These are phyloP conservation scores for Loripinus fragilis DNA, from an alignment of 2,888 invertebrate genomes.

Conservation along the genomic window DNA sequence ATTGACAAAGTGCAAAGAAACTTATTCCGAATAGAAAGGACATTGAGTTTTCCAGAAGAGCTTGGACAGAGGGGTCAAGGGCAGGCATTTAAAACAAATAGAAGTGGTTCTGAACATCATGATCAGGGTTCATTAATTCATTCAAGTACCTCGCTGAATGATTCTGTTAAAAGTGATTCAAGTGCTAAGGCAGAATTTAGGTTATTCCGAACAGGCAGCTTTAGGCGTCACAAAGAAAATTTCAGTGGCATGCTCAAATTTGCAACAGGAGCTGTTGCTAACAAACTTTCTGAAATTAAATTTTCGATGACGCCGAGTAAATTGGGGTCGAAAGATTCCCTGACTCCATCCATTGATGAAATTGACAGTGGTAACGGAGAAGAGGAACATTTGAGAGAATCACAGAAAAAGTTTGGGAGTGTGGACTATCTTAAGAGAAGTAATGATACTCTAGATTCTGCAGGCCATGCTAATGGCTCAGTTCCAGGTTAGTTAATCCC, in stretches of 20 bases:
- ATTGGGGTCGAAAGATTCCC: slow-evolving; percentile 68
- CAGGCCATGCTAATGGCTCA: slow-evolving; percentile 52
- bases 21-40: slow-evolving; percentile 68
- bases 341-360: slow-evolving; percentile 69
- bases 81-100: slow-evolving; percentile 35
- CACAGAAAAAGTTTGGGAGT: slow-evolving; percentile 46
- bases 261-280: slow-evolving; percentile 74
- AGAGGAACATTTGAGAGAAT: slow-evolving; percentile 53
- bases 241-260: slow-evolving; percentile 75
- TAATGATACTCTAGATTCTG: slow-evolving; percentile 51
- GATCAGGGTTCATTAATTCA: slow-evolving; percentile 22
- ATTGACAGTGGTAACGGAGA: slow-evolving; percentile 64
- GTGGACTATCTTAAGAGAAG: slow-evolving; percentile 63
- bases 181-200: slow-evolving; percentile 41
- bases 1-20: slow-evolving; percentile 64
- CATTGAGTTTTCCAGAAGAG: slow-evolving; percentile 72
- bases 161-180: slow-evolving; percentile 44
- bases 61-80: slow-evolving; percentile 49
- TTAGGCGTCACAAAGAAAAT: slow-evolving; percentile 69
- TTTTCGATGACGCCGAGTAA: slow-evolving; percentile 79
- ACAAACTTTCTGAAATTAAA: slow-evolving; percentile 78
- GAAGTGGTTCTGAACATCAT: slow-evolving; percentile 16
- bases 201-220: slow-evolving; percentile 61
- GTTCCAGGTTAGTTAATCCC: slow-evolving; percentile 5
- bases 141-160: slow-evolving; percentile 65